phyloP scores from a whole-genome alignment of 30 jellyfish, hydroid and myxozoan genomes.

The Aurelia coerulea region DNA sequence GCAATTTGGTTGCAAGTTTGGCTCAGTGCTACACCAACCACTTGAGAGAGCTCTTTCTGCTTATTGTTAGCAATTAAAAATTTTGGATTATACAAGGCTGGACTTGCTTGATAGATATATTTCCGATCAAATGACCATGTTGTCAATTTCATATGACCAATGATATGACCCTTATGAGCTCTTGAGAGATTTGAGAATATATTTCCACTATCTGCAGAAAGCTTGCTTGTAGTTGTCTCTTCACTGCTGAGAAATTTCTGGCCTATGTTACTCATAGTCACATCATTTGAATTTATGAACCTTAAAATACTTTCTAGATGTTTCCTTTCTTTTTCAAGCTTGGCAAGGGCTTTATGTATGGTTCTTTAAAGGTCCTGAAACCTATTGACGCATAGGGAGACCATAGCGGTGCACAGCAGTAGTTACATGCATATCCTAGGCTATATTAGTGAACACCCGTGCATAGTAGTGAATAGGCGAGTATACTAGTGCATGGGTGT shows the following conservation, averaged over 20 bases:
- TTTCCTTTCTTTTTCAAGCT: not conserved
- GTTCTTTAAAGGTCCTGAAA: too few species aligned
- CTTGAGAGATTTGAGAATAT: not conserved
- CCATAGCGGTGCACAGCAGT: too few species aligned
- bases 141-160: slow-evolving; percentile 11
- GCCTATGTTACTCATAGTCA: not conserved
- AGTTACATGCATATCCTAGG: too few species aligned
- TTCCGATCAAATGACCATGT: slow-evolving; percentile 31
- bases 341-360: too few species aligned
- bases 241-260: not conserved
- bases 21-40: not conserved
- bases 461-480: too few species aligned
- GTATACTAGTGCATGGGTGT: too few species aligned
- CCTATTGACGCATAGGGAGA: too few species aligned
- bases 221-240: not conserved
- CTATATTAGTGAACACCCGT: too few species aligned
- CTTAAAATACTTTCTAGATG: not conserved
- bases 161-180: not conserved
- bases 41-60: not conserved
- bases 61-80: not conserved
- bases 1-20: slow-evolving; percentile 12
- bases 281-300: not conserved
- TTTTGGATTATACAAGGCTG: not conserved
- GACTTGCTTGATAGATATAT: slow-evolving; percentile 15
- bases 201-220: not conserved